Conservation (phyloP, 2,888 invertebrate species). For the Tanypteryx hageni region DNA sequence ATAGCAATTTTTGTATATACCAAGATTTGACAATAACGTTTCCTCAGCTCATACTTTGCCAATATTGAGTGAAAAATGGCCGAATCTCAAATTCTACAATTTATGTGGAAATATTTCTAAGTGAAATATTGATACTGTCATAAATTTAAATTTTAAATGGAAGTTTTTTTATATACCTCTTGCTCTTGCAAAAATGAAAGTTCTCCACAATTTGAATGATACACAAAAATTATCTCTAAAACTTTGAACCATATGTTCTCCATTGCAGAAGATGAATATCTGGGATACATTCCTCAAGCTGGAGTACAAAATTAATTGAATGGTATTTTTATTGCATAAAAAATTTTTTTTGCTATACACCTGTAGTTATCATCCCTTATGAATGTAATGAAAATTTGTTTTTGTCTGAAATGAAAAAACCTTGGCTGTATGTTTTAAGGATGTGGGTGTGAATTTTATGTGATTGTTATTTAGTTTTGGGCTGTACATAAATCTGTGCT, state of each 20-base stretch:
- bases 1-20: constrained; percentile 47
- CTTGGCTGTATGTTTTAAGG: constrained; percentile 59
- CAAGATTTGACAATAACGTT: constrained; percentile 54
- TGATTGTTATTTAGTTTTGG: constrained; percentile 52
- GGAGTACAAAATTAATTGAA: background rate
- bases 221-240: background rate
- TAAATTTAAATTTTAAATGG: background rate
- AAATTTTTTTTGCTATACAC: constrained; percentile 1
- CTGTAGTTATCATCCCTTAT: background rate
- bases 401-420: constrained; percentile 36
- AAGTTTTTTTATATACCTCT: background rate
- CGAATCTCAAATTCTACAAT: background rate
- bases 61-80: constrained; percentile 2
- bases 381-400: constrained; percentile 24
- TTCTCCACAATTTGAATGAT: background rate
- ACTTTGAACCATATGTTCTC: constrained; percentile 26
- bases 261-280: background rate
- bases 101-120: background rate
- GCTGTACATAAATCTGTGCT: constrained; percentile 47
- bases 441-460: constrained; percentile 55
- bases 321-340: constrained; percentile 1
- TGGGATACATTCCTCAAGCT: constrained; percentile 48
- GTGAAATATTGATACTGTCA: background rate
- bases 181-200: background rate
- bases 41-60: constrained; percentile 33